Base-by-base conservation (phyloP, 2,888 invertebrate genomes). In the Nemurella pictetii region DNA sequence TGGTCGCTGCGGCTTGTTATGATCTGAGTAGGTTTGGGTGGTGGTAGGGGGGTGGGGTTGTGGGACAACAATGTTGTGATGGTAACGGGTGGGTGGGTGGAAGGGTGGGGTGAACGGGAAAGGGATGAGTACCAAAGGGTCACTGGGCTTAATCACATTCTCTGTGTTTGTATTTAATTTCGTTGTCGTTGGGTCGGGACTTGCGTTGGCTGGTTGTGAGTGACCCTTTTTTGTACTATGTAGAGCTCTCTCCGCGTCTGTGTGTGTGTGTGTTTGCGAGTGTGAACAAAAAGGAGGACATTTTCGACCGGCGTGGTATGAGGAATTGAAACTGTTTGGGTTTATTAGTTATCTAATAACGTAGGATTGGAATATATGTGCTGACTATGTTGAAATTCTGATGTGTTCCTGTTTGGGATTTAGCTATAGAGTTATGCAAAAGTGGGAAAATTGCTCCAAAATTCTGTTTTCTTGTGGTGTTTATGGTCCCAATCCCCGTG, bases 91-190 rank as follows among this genome's bases (percentile, higher is more conserved):
- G 25, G 74, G 74, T 74, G 74, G 74, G 25, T 12, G 78, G 78
- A 5, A 77, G 77, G 77, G 77, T 3, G 28, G 15, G 77, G 28
- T 28, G 27, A 5, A 12, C 30, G 30, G n/a, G 29, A 4, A 4
- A n/a, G 29, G 30, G 20, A 75, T 75, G 28, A 75, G 75, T n/a
- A n/a, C 28, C 75, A 75, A 75, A 75, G 28, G n/a, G 75, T 75
- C 75, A 75, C 15, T 36, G 7, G 15, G 55, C 15, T 7, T 36
- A 36, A 36, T 36, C 55, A 36, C 55, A 36, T 36, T 36, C 7
- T 28, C 27, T 9, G 26, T 75, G 75, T 75, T 75, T 75, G 7
- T 26, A 27, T 75, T 28, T 75, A 75, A 75, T 75, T 75, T 26
- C 26, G 55, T 55, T 55, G 55, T 20, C 1, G 55, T 55, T 55